Conservation (phyloP, 1,140 invertebrate species). For the Megathymus violae region DNA sequence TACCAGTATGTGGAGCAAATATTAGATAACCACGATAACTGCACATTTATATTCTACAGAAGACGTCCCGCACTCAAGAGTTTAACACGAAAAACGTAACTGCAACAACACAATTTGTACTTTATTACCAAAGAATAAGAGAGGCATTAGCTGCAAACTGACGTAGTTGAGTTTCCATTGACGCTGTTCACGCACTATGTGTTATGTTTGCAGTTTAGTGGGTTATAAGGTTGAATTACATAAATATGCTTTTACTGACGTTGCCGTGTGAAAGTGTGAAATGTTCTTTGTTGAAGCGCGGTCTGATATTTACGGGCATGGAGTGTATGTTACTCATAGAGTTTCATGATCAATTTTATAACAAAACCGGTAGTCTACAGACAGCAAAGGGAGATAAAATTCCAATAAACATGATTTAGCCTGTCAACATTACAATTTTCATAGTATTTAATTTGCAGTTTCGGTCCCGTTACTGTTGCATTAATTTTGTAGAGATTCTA, state of each 20-base stretch:
- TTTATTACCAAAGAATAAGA: conserved; percentile 36
- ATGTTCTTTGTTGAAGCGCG: conserved; percentile 23
- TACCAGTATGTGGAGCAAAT: conserved; percentile 4
- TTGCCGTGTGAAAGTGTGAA: conserved; percentile 48
- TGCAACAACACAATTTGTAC: conserved; percentile 18
- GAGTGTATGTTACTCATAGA: not conserved
- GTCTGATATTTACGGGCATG: conserved; percentile 5
- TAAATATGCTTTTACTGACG: conserved; percentile 45
- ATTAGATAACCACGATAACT: conserved; percentile 21
- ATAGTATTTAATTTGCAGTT: no score
- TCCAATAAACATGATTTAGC: no score
- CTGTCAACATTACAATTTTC: no score
- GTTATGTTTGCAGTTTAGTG: conserved; percentile 59
- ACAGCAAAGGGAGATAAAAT: no score
- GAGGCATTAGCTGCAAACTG: conserved; percentile 15
- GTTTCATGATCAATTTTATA: no score
- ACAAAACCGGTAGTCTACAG: no score
- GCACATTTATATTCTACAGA: conserved; percentile 17
- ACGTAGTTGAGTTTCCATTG: conserved; percentile 48
- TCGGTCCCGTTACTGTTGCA: no score
- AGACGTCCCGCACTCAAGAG: conserved; percentile 3
- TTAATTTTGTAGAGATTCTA: no score
- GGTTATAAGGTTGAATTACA: conserved; percentile 58
- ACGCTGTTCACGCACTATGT: conserved; percentile 71
- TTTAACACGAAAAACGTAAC: not conserved